Base-by-base conservation (phyloP, 1,140 invertebrate genomes). In the Ceratina japonica region DNA sequence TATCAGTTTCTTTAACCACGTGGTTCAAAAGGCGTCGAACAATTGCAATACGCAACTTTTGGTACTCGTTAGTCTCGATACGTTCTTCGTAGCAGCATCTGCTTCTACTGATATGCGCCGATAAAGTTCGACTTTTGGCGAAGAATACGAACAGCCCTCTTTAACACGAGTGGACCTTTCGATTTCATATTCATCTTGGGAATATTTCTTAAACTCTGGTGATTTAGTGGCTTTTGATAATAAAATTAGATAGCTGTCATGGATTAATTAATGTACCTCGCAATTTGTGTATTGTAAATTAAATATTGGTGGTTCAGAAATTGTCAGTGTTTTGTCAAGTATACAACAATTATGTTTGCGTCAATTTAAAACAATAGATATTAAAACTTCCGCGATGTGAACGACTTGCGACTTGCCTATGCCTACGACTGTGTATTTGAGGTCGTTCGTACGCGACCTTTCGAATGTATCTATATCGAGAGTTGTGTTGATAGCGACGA, bases 11-110 rank as follows among this genome's bases (percentile, higher is more conserved):
- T 8, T 27, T 65, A 65, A 86, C 85, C 87, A 88, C 87, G 87
- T 88, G 87, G 87, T 70, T 64, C 51, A 86, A 86, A 84, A 87
- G 87, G 83, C 87, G 87, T 85, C 82, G 87, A 63, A 86, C 51
- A 70, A 72, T 22, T 7, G 44, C 27, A 24, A 27, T 52, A 68
- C 56, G 71, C 70, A 15, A 5, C 54, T 69, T 64, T 77, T 74
- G n/a, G 4, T 1, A 10, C 3, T n/a, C 31, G 75, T 84, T 75
- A 85, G 83, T 85, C 75, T 68, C 20, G 15, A 56, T 13, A 12
- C 20, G 71, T 63, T 66, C 65, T 37, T 62, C 82, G 63, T n/a
- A 51, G 52, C n/a, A 59, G 62, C 24, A 61, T 79, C 52, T 51
- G 18, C 37, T 65, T 15, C 20, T 31, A 13, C 31, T 44, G 37